phyloP scores from a whole-genome alignment of 2,797 vertebrate species.

The Sparus aurata region DNA sequence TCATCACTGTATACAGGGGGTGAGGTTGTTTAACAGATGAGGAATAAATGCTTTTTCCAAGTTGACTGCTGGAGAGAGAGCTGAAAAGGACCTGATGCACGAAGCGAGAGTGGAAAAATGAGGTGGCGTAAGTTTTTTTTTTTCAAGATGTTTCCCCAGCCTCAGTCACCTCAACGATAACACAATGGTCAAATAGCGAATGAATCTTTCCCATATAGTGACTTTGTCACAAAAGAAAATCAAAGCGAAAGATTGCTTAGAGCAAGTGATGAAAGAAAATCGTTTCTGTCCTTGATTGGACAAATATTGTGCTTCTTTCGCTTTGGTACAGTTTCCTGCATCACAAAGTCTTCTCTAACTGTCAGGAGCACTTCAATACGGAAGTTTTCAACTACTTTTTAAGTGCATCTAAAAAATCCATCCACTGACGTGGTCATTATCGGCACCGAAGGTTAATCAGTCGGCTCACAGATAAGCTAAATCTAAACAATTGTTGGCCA shows the following conservation, averaged over 20 bases:
- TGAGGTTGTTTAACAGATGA: constrained; percentile 35
- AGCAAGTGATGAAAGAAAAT: neutral
- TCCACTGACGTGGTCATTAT: neutral
- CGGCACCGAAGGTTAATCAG: constrained; percentile 11
- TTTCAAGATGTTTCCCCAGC: constrained; percentile 14
- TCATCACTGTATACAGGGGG: constrained; percentile 41
- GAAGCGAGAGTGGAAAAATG: constrained; percentile 39
- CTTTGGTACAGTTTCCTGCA: neutral
- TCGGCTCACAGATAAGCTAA: constrained; percentile 36
- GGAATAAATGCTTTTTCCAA: constrained; percentile 12
- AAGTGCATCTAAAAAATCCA: neutral
- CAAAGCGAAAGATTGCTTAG: neutral
- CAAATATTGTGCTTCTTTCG: neutral
- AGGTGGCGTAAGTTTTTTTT: neutral
- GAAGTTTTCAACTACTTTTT: neutral
- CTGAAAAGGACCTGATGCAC: neutral
- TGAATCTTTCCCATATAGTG: neutral
- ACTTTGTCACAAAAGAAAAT: constrained; percentile 9
- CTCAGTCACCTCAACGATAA: constrained; percentile 31
- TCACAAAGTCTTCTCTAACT: neutral
- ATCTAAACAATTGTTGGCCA: constrained; percentile 49
- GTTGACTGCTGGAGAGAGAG: constrained; percentile 6
- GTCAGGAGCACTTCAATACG: neutral
- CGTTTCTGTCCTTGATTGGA: neutral
- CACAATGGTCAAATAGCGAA: constrained; percentile 19